phyloP scores from a whole-genome alignment of 2,888 invertebrate genomes.

The Gordius sp. region DNA sequence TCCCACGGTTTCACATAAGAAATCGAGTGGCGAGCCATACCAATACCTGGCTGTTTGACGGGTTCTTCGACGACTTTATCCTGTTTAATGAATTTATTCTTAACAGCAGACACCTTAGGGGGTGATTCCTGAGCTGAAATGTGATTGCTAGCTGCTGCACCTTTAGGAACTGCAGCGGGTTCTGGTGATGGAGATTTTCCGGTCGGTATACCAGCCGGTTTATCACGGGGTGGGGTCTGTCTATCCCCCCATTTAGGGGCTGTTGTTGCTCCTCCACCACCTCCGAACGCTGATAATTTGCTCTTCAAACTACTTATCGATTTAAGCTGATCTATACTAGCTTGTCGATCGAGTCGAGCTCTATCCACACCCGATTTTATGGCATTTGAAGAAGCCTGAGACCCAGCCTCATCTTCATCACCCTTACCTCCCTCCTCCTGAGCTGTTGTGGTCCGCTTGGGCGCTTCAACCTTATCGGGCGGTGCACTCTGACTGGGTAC shows the following conservation, averaged over 20 bases:
- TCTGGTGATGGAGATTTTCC: neutral
- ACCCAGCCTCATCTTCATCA: neutral
- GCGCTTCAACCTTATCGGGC: neutral
- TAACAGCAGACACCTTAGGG: neutral
- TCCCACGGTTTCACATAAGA: too few relatives aligned
- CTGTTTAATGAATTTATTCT: neutral
- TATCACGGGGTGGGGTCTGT: neutral
- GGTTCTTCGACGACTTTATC: neutral
- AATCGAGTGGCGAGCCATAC: too few relatives aligned
- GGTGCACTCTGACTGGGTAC: neutral
- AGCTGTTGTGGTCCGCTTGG: neutral
- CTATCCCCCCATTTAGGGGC: too few relatives aligned
- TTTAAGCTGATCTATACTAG: neutral
- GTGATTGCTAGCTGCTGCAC: neutral
- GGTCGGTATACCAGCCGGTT: neutral
- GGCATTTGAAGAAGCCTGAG: neutral
- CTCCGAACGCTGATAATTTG: neutral
- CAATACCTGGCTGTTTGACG: too few relatives aligned
- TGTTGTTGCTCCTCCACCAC: neutral
- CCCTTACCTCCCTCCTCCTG: neutral
- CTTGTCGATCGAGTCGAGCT: slow-evolving; percentile 7
- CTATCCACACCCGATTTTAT: slow-evolving; percentile 1
- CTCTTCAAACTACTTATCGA: neutral
- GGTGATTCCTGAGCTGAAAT: neutral
- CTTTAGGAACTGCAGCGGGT: neutral